Evolutionary conservation across 2,888 invertebrate species (phyloP), one percentile per base, ranked within the genome.

Genomic region (Calameuta idolon): DNA sequence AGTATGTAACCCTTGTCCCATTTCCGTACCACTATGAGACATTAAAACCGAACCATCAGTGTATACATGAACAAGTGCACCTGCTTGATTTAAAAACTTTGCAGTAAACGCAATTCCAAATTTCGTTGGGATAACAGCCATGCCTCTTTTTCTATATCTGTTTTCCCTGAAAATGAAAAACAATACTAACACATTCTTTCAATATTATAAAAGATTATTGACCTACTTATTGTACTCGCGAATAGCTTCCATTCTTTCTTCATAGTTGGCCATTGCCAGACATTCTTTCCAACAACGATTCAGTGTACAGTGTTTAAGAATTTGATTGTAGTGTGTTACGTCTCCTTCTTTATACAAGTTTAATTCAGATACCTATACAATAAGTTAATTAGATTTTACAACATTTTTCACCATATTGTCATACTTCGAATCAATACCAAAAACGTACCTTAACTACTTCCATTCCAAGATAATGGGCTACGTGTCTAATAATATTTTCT

Each of bases 1-100:
- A 0, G 97, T 99, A 89, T 98, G 97, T 5, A 99, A 92, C 1
- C 99, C 99, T 92, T 99, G 99, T 0, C 99, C 99, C 96, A 99
- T 98, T 93, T 99, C 99, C 12, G 96, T 96, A n/a, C 98, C 98
- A 55, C 97, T 98, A 89, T 98, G 98, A 0, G 96, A 95, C 31
- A 99, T 86, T 15, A 98, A 93, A 3, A 99, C 97, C 0, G 98
- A 97, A 1, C 98, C 98, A 91, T 97, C 97, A 0, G 93, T 93
- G 89, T 98, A 98, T n/a, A 98, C 94, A 71, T 97, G 94, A 1
- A 99, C 94, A 77, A 99, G 92, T 0, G 98, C 98, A 11, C 97
- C 98, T 3, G 95, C 95, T 93, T 98, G 98, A 90, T 97, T 97
- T 37, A 98, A 90, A 87, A 95, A 94, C 80, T 94, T 92, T 12